phyloP scores from a whole-genome alignment of 1,140 invertebrate species.

The Microplitis mediator region DNA sequence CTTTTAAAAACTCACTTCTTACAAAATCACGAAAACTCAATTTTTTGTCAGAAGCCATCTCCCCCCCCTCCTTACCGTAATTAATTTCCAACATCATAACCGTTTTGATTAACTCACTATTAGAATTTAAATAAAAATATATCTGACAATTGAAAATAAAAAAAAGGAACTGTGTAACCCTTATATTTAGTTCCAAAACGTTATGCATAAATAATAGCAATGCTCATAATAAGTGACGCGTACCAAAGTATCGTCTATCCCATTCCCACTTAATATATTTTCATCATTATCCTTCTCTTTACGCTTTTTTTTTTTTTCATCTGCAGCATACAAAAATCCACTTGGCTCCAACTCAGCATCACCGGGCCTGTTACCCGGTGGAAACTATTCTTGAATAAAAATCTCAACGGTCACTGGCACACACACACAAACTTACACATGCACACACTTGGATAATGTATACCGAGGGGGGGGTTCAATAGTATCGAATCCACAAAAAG shows the following conservation, averaged over 20 bases:
- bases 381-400: conserved; percentile 13
- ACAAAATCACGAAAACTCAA: too few relatives aligned
- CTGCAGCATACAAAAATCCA: conserved; percentile 14
- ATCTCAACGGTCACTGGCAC: conserved; percentile 29
- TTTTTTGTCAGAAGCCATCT: too few relatives aligned
- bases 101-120: too few relatives aligned
- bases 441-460: background rate
- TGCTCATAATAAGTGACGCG: conserved; percentile 8
- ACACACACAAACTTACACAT: conserved; percentile 5
- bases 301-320: background rate
- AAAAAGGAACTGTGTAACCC: background rate
- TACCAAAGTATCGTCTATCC: background rate
- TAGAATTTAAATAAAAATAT: too few relatives aligned
- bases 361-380: background rate
- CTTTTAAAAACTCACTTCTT: too few relatives aligned
- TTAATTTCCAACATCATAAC: too few relatives aligned
- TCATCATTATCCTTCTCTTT: background rate
- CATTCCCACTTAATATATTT: too few relatives aligned
- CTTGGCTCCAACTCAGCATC: conserved; percentile 19
- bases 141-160: background rate
- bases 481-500: too few relatives aligned
- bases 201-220: conserved; percentile 19
- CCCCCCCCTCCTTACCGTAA: too few relatives aligned
- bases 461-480: too few relatives aligned
- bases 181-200: background rate